Base-by-base conservation (phyloP, 2,113 vertebrate species). In the Muscicapa adusta region DNA sequence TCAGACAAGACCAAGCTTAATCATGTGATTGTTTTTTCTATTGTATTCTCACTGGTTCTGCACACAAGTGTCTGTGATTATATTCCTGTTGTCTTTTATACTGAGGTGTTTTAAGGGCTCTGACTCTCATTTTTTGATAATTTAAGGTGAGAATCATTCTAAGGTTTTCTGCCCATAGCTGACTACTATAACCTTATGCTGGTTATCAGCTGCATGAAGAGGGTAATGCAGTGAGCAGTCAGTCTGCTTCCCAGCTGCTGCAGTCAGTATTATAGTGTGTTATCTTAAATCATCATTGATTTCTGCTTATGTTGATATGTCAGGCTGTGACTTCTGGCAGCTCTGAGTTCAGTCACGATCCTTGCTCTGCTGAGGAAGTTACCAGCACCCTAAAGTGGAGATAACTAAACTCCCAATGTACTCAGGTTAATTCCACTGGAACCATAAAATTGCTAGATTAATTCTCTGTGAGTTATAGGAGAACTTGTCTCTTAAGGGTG, bases 241-340 rank as follows among this genome's bases (percentile, higher is more conserved):
- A 67, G 5, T 33, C 80, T 72, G 67, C 67, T 77, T 88, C 83
- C 28, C 51, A 56, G 63, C 60, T 84, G 38, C 67, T 92, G 76
- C 76, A 77, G 51, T 58, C 1, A 0, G 29, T 63, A 62, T n/a
- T 40, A 10, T 16, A 51, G n/a, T 58, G 40, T 87, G 57, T 79
- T 88, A 82, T 65, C 90, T 88, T 91, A 88, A 88, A 96, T 94
- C 67, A 80, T 66, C 62, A 93, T 90, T 93, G 95, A 96, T 96
- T 94, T 73, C 88, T 90, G 88, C 71, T 93, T 83, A 91, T 91
- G 82, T 61, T 91, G 73, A 73, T 92, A 12, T 66, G 63, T 68
- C 82, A 79, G 74, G 31, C 90, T 90, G 71, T 85, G 90, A 96
- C 88, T 89, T 88, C 57, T 76, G 68, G 62, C 15, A 8, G 25